Evolutionary conservation across 2,113 vertebrate species (phyloP).

Genomic region (Mesoclemmys tuberculata): DNA sequence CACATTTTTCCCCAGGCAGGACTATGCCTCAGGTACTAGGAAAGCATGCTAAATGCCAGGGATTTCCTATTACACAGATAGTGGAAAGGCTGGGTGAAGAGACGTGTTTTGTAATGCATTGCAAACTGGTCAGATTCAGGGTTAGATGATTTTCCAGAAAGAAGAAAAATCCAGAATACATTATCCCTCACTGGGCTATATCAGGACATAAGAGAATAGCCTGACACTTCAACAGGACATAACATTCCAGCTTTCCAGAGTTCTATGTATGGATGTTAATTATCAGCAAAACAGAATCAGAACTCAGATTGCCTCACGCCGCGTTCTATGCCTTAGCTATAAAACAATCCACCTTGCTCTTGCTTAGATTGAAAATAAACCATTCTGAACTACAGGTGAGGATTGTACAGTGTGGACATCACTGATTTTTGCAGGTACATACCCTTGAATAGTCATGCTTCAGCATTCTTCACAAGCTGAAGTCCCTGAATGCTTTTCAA

Average conservation of each 20-base stretch:
- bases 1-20: neutral
- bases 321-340: neutral
- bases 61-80: neutral
- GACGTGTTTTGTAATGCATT: neutral
- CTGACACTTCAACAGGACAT: neutral
- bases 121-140: neutral
- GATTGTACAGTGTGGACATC: constrained; percentile 6
- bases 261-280: neutral
- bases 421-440: neutral
- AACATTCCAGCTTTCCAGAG: neutral
- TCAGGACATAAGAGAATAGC: neutral
- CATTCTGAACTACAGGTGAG: neutral
- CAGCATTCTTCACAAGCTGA: constrained; percentile 19
- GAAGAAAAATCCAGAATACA: neutral
- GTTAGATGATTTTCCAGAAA: neutral
- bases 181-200: fast-evolving
- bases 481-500: constrained; percentile 55
- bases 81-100: neutral
- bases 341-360: neutral
- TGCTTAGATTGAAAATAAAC: neutral
- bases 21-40: neutral
- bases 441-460: neutral
- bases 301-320: neutral
- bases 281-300: neutral
- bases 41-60: neutral